Evolutionary conservation across 2,113 vertebrate genomes (phyloP).

Genomic region (Cinclus cinclus): DNA sequence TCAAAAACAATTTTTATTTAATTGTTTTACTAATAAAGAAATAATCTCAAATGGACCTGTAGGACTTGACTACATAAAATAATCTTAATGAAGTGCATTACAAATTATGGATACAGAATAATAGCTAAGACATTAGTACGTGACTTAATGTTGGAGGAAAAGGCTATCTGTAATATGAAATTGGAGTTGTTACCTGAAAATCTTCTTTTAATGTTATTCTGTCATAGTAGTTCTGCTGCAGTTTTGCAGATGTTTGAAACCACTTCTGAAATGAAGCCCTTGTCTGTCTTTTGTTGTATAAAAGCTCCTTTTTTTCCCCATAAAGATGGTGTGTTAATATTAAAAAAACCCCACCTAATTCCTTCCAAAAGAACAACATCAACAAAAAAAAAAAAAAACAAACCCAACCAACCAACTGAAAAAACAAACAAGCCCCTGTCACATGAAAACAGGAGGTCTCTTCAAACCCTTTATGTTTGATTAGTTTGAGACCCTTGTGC

Average conservation of each 20-base stretch:
- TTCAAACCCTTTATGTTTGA: not conserved
- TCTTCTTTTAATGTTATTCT: not conserved
- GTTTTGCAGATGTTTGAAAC: not conserved
- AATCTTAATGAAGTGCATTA: not conserved
- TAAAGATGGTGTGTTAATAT: not conserved
- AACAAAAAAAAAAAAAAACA: not conserved
- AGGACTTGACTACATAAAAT: not conserved
- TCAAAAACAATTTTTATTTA: not conserved
- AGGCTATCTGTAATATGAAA: not conserved
- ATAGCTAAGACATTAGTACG: not conserved
- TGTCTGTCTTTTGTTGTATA: not conserved
- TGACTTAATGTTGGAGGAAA: not conserved
- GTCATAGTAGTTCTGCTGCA: not conserved
- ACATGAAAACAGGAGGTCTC: not conserved
- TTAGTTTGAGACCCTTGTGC: not conserved
- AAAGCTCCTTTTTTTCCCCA: not conserved
- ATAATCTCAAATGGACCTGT: not conserved
- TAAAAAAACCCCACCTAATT: not conserved
- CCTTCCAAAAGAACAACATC: not conserved
- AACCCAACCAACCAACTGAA: too few relatives aligned
- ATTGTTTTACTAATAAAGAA: not conserved
- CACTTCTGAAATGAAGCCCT: not conserved
- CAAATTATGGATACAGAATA: not conserved
- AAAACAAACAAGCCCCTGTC: not conserved
- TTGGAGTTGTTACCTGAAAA: not conserved